Evolutionary conservation across 2,888 invertebrate genomes (phyloP), one percentile per base, ranked within the genome.

Genomic region (Orchestes rusci): DNA sequence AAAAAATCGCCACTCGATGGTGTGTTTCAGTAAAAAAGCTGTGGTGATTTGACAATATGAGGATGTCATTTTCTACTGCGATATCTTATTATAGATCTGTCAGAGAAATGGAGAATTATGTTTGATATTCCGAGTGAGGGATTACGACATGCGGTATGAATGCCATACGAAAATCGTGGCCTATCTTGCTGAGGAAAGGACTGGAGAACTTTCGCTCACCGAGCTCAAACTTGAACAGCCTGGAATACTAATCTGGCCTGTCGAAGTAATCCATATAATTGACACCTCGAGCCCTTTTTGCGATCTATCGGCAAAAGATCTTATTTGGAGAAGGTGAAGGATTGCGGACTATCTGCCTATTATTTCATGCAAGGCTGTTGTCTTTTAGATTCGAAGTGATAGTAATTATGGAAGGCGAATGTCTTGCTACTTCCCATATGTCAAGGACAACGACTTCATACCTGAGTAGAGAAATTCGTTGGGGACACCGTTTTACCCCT

Each of bases 241-340:
- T 37, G 78, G 79, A 1, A 79, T 84, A 23, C 63, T 76, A 27
- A 75, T 88, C 28, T 94, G 92, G 92, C 93, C 93, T 0, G 80
- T 88, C 58, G 86, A 87, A 2, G 78, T 93, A 7, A 83, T 85
- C 8, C 93, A 94, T 65, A 75, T 76, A 45, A 92, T 94, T 51
- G 81, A 88, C 59, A 73, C 72, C 7, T 64, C 67, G 16, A 89
- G 89, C 59, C 93, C 93, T 0, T 77, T 94, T 34, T 86, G 77
- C 65, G 79, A 82, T 56, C 76, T 89, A 58, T 80, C 82, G 0
- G 83, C 84, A 0, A 82, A 83, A 53, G 87, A 89, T 59, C 75
- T 91, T 62, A 77, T 82, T 62, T 74, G 78, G 29, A 78, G 75
- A 51, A 75, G 73, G 77, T 65, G 5, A 37, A 8, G n/a, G n/a